These are phyloP conservation scores for Spodoptera picta DNA, from an alignment of 2,888 invertebrate species.

Conservation along the genomic window DNA sequence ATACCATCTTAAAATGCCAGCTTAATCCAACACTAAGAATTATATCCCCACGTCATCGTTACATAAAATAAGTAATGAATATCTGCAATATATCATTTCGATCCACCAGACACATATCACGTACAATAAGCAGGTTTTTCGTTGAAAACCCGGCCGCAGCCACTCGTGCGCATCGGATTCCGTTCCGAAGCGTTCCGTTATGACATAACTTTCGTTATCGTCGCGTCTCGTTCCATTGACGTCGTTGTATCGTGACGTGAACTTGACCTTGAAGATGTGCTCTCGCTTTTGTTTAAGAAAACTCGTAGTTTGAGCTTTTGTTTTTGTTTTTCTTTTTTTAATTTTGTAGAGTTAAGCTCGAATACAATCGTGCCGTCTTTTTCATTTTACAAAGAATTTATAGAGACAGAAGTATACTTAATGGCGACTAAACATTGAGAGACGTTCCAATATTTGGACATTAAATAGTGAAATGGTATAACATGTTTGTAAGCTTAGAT, in stretches of 20 bases:
- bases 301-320: neutral
- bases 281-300: conserved; percentile 46
- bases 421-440: too few relatives aligned
- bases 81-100: conserved; percentile 22
- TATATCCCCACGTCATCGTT: conserved; percentile 29
- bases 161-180: conserved; percentile 49
- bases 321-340: conserved; percentile 9
- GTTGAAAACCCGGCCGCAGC: conserved; percentile 26
- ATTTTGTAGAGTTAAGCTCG: too few relatives aligned
- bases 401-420: too few relatives aligned
- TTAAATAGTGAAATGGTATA: too few relatives aligned
- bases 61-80: conserved; percentile 40
- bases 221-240: conserved; percentile 49
- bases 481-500: too few relatives aligned
- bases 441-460: too few relatives aligned
- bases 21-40: conserved; percentile 10
- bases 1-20: too few relatives aligned
- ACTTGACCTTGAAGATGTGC: conserved; percentile 54
- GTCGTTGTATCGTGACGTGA: conserved; percentile 37
- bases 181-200: conserved; percentile 47
- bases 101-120: conserved; percentile 21
- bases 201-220: conserved; percentile 56
- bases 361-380: too few relatives aligned
- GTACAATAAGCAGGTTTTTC: conserved; percentile 44
- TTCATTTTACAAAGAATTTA: too few relatives aligned